Conservation (phyloP, 2,888 invertebrate species). For the Lomographa bimaculata region DNA sequence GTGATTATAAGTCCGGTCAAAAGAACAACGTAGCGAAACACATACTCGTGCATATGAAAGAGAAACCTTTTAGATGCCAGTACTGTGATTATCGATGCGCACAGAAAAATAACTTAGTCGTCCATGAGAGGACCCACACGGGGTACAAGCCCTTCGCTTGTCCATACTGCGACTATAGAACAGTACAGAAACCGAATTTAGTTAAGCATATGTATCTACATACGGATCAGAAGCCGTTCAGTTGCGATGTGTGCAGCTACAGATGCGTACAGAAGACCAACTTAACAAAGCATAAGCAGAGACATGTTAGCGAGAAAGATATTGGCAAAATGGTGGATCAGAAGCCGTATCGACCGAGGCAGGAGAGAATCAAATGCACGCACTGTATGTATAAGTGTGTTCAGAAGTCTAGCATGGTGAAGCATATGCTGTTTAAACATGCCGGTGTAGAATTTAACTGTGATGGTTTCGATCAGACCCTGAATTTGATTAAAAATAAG, state of each 20-base stretch:
- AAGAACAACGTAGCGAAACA: slow-evolving; percentile 80
- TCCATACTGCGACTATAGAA: slow-evolving; percentile 74
- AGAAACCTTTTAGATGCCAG: slow-evolving; percentile 75
- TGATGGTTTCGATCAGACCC: slow-evolving; percentile 30
- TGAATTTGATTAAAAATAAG: slow-evolving; percentile 40
- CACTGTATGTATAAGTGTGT: slow-evolving; percentile 72
- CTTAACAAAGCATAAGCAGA: slow-evolving; percentile 73
- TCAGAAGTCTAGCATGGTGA: slow-evolving; percentile 74
- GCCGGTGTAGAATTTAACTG: slow-evolving; percentile 37
- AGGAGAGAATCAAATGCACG: slow-evolving; percentile 71
- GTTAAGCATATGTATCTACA: slow-evolving; percentile 81
- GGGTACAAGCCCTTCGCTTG: slow-evolving; percentile 79
- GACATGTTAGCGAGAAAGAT: slow-evolving; percentile 70
- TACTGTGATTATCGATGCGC: slow-evolving; percentile 79
- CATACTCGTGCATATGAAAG: slow-evolving; percentile 78
- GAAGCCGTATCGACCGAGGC: slow-evolving; percentile 70
- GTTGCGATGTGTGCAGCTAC: slow-evolving; percentile 75
- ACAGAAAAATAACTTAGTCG: slow-evolving; percentile 77
- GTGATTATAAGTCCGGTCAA: slow-evolving; percentile 78
- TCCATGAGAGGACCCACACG: slow-evolving; percentile 78
- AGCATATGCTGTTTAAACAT: slow-evolving; percentile 73
- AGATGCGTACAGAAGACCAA: slow-evolving; percentile 79
- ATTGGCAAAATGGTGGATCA: slow-evolving; percentile 57
- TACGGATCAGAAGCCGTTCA: slow-evolving; percentile 77
- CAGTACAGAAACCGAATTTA: slow-evolving; percentile 78